Evolutionary conservation across 1,140 invertebrate species (phyloP), one percentile per base, ranked within the genome.

Genomic region (Thaumatotibia leucotreta): DNA sequence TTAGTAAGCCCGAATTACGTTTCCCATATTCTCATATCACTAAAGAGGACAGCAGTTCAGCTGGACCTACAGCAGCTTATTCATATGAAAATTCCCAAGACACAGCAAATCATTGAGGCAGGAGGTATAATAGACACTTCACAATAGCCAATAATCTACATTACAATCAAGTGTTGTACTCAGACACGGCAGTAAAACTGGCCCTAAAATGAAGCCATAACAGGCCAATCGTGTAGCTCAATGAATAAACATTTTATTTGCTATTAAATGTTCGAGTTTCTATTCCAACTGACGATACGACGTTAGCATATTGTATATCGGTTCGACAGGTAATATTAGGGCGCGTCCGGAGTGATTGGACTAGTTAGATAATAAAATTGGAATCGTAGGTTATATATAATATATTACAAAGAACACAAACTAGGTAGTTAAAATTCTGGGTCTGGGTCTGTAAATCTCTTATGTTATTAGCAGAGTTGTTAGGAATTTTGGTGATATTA

Each of bases 201-300:
- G 39, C 64, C 45, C 32, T 58, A 70, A 58, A 75, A 77, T 77
- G 73, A 73, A 77, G 73, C 66, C 65, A 72, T 77, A 68, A 70
- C 39, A 49, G 50, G 50, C 33, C 65, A 69, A 65, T 68, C 63
- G 17, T 72, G 65, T 72, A 63, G 63, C 35, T 58, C 24, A 54
- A 74, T 77, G 75, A 77, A 77, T 77, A 77, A 74, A 77, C 70
- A 77, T 77, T 61, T 64, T 64, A 63, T 61, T 69, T 35, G 45
- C 27, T 64, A 62, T 64, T 63, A 67, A 63, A 70, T 64, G 58
- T 22, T 61, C 33, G 54, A 64, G 31, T 63, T 63, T 35, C 61
- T 24, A 63, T 63, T 39, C 61, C 29, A 32, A 32, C 52, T 58
- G 52, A 58, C 52, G 52, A 58, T 58, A 27, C 52, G 52, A 24